Evolutionary conservation across 2,113 vertebrate species (phyloP), one percentile per base, ranked within the genome.

Genomic region (Melanotaenia duboulayi): DNA sequence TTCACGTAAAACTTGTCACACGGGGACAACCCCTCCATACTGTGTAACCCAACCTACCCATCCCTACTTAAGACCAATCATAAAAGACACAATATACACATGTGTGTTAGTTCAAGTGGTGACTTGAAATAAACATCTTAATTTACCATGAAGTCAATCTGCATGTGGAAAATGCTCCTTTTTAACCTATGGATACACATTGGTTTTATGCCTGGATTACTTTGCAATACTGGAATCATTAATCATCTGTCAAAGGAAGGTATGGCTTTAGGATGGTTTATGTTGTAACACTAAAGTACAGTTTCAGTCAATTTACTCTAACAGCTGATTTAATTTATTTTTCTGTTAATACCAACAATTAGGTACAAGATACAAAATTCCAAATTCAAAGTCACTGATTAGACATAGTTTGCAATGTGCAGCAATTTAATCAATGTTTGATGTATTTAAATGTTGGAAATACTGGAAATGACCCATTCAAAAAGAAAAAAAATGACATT

Each of bases 171-270:
- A 74, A 65, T 76, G 9, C 20, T 89, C 16, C 22, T 86, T 13
- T 19, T 87, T 14, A 35, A 20, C 66, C 32, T 90, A 55, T 90
- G 80, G 78, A 78, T 84, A 32, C 78, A 65, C 5, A 54, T 80
- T 24, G 58, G 74, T 59, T 78, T 82, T 37, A 52, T 73, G 9
- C 20, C 76, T 23, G 58, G 39, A n/a, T 62, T 54, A 13, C 32
- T 40, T 1, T 32, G 57, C 24, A 24, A 35, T 20, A 4, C 64
- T 50, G 82, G 44, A 58, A 14, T 44, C 19, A 19, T n/a, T 11
- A 16, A 0, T 71, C 52, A 44, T 22, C 62, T 93, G 42, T 87
- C 87, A 59, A 78, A 65, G 54, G 74, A 92, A 90, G 93, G 94
- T 94, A 93, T 11, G 81, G 0, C 0, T 40, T 39, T n/a, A n/a